phyloP scores from a whole-genome alignment of 2,797 vertebrate species.

The Sparidentex hasta region DNA sequence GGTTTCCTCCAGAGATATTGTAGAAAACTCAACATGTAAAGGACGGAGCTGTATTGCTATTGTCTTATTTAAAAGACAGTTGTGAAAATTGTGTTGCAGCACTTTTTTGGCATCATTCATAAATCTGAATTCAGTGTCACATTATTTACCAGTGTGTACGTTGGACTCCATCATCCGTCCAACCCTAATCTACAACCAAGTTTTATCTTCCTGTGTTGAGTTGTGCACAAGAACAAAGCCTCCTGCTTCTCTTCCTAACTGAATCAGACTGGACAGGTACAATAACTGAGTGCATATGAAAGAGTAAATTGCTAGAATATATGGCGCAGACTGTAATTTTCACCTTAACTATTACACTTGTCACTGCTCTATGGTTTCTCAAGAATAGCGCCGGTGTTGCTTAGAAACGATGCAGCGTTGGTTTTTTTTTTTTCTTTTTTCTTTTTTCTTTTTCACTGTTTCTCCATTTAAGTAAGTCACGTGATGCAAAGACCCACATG shows the following conservation, averaged over 20 bases:
- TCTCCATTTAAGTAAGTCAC: constrained; percentile 34
- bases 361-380: constrained; percentile 52
- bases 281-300: constrained; percentile 52
- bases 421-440: constrained; percentile 13
- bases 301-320: constrained; percentile 61
- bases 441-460: constrained; percentile 9
- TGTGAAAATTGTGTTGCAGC: neutral
- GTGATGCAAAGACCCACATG: constrained; percentile 17
- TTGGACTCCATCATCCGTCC: neutral
- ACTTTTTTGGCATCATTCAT: neutral
- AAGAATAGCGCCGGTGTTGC: constrained; percentile 64
- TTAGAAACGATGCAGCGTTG: constrained; percentile 62
- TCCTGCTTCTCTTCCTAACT: constrained; percentile 36
- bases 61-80: constrained; percentile 4
- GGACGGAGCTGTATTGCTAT: neutral
- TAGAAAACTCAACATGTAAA: neutral
- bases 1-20: neutral
- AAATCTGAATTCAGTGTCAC: neutral
- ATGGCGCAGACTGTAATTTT: constrained; percentile 68
- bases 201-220: constrained; percentile 19
- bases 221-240: constrained; percentile 14
- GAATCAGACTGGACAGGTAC: constrained; percentile 38
- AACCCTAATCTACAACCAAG: neutral
- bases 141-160: constrained; percentile 1
- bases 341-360: constrained; percentile 60